Evolutionary conservation across 2,113 vertebrate species (phyloP), one percentile per base, ranked within the genome.

Genomic region (Campylomormyrus numenius): DNA sequence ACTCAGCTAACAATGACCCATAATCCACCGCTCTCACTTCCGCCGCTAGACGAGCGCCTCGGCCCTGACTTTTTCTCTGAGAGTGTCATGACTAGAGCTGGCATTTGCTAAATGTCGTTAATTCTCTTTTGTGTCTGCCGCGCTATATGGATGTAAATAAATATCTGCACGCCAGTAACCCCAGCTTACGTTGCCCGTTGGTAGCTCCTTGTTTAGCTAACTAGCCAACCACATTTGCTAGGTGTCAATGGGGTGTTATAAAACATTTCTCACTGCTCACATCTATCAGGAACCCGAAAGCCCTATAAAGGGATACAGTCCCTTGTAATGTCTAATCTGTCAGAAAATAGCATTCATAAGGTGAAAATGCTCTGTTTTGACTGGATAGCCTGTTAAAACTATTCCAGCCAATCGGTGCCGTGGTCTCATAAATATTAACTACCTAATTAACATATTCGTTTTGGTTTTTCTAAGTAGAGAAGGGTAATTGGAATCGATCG

Each of bases 21-120:
- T 39, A 90, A 48, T 91, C 15, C 52, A 62, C 19, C n/a, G 35
- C n/a, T 83, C 21, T 45, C 24, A 86, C 92, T 93, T 94, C 94
- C 93, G 93, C 45, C 88, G 77, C 77, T 19, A 42, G 2, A 0
- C n/a, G 58, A 39, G 5, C 21, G 19, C 15, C 7, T 84, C 45
- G 31, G 6, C 6, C 42, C 8, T 42, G 31, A 42, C 3, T 19
- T 19, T 80, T 15, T 42, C 5, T 7, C 5, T 19, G 10, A 9
- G 5, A 19, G 0, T 2, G 13, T 80, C 35, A 15, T 42, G 8
- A 31, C 13, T 80, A 80, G 31, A 8, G 35, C 31, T 39, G 15
- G 1, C 10, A 7, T 15, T 80, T 80, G 31, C 35, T 13, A 13
- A 70, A 27, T 85, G 21, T 13, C 24, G 83, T 85, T 46, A 27